Evolutionary conservation across 1,140 invertebrate species (phyloP).

Genomic region (Microplitis mediator): DNA sequence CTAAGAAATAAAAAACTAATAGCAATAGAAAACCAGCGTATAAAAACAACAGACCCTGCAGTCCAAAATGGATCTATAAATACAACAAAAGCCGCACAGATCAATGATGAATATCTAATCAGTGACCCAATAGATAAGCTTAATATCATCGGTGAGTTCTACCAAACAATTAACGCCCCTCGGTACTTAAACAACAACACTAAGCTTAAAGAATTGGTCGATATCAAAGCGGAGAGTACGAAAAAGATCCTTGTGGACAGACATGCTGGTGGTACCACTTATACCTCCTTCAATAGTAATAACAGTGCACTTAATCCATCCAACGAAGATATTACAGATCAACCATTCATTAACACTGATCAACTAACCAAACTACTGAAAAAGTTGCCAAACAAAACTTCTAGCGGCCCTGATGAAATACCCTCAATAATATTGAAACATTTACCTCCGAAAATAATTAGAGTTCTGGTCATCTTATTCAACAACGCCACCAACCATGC

Average conservation of each 20-base stretch:
- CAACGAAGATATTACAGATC: neutral
- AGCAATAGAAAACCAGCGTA: slow-evolving; percentile 11
- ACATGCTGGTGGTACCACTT: neutral
- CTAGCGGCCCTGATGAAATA: slow-evolving; percentile 23
- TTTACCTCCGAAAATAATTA: slow-evolving; percentile 7
- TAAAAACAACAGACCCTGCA: slow-evolving; percentile 5
- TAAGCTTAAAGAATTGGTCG: neutral
- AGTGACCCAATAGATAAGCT: slow-evolving; percentile 12
- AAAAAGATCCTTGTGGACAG: neutral
- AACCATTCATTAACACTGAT: neutral
- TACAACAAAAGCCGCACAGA: neutral
- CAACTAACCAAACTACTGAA: slow-evolving; percentile 3
- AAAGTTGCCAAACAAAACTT: slow-evolving; percentile 23
- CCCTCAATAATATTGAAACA: slow-evolving; percentile 22
- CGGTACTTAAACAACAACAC: slow-evolving; percentile 4
- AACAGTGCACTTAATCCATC: neutral
- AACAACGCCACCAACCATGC: slow-evolving; percentile 25
- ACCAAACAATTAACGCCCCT: slow-evolving; percentile 11
- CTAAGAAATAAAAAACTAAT: slow-evolving; percentile 5
- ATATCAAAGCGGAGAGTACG: neutral
- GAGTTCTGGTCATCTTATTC: slow-evolving; percentile 14
- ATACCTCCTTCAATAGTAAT: neutral
- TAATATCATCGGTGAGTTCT: slow-evolving; percentile 13
- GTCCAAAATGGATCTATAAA: neutral
- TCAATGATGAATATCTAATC: slow-evolving; percentile 15